Evolutionary conservation across 2,113 vertebrate genomes (phyloP), one percentile per base, ranked within the genome.

Genomic region (Podocnemis expansa): DNA sequence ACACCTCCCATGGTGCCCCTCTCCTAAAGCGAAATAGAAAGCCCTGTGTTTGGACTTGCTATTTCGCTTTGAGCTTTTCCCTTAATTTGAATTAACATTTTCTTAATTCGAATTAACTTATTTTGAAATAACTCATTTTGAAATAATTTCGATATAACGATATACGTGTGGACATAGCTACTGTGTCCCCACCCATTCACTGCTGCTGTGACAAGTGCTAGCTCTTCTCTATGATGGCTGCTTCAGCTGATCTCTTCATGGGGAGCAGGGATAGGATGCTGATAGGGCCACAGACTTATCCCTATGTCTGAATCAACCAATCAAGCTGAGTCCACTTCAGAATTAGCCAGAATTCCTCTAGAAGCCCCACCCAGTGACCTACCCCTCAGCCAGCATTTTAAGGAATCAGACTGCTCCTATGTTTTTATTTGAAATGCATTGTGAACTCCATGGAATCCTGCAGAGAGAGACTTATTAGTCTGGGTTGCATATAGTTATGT

Each of bases 161-260:
- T n/a, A n/a, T n/a, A n/a, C n/a, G n/a, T n/a, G n/a, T n/a, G n/a
- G n/a, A n/a, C n/a, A n/a, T n/a, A n/a, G n/a, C n/a, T n/a, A n/a
- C n/a, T n/a, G 24, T 54, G 25, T 70, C 4, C 54, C 49, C 1
- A 34, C 54, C n/a, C 2, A 38, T 82, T 31, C 5, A 14, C 31
- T 56, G 27, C 7, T 22, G 22, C 27, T 27, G 47, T 24, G 78
- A 45, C 13, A 6, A 80, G 17, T 1, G 3, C 5, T 27, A 81
- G 34, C 8, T 8, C 29, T 49, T 6, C 7, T 55, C 9, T 86
- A 0, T 0, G 38, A 4, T 51, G 45, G 19, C 2, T 58, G 14
- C 82, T 63, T 82, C 67, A 82, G 16, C 8, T 73, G 51, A 16
- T 14, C 2, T 67, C 92, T 45, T 38, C 27, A 88, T 80, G 73